These are phyloP conservation scores for Drosophila testacea DNA, from an alignment of 2,888 invertebrate species.

Conservation along the genomic window DNA sequence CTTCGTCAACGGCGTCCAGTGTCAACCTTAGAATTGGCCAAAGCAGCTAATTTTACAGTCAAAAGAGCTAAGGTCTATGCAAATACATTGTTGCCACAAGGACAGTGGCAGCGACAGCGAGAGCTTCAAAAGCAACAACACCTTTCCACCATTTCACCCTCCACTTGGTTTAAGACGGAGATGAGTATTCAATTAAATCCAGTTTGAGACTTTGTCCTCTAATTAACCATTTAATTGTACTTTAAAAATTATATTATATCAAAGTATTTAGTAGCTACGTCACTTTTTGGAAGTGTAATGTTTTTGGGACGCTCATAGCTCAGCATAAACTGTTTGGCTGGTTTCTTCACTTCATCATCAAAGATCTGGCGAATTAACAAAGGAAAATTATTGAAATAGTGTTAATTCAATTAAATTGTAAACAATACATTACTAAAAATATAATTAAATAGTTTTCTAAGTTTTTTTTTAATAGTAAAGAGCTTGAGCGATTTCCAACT, in stretches of 20 bases:
- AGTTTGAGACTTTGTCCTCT: conserved; percentile 22
- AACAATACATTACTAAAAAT: neutral
- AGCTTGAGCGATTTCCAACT: too few species aligned
- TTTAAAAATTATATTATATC: conserved; percentile 81
- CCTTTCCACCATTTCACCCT: conserved; percentile 26
- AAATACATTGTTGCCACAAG: conserved; percentile 17
- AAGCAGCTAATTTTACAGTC: conserved; percentile 9
- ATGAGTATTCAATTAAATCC: conserved; percentile 35
- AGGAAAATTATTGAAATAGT: neutral
- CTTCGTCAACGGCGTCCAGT: conserved; percentile 38
- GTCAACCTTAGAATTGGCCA: conserved; percentile 31
- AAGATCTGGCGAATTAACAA: conserved; percentile 87
- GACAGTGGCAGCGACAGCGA: conserved; percentile 27
- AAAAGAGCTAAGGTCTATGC: conserved; percentile 9
- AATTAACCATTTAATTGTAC: conserved; percentile 4
- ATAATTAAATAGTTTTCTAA: neutral
- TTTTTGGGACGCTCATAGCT: conserved; percentile 91
- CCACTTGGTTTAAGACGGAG: conserved; percentile 53
- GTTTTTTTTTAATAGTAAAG: too few species aligned
- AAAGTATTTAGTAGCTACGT: conserved; percentile 90
- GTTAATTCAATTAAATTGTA: neutral
- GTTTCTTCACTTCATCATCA: conserved; percentile 91
- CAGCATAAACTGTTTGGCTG: conserved; percentile 90
- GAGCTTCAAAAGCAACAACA: conserved; percentile 10
- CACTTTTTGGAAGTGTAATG: conserved; percentile 87